A percentile compares a stretch with the other conserved stretches of the same genome.
phyloP scores from a whole-genome alignment of 2,888 invertebrate species.

The Limnephilus auricula region DNA sequence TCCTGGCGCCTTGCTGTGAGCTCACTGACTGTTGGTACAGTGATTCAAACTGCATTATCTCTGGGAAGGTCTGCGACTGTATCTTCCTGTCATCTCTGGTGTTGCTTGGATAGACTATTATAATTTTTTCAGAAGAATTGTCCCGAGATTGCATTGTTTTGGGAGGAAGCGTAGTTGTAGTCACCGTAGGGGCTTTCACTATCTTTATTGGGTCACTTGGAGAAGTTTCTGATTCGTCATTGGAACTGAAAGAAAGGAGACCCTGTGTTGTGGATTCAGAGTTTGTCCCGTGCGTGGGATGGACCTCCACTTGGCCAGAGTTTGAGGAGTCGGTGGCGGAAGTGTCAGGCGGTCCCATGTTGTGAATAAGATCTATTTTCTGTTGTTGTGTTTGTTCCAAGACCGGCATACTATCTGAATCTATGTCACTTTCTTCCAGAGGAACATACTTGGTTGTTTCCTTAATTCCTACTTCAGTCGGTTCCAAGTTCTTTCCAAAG shows the following conservation, averaged over 20 bases:
- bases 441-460: conserved; percentile 81
- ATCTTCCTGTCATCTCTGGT: conserved; percentile 76
- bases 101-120: conserved; percentile 77
- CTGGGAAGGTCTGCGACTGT: conserved; percentile 75
- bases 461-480: conserved; percentile 68
- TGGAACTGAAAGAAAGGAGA: background rate
- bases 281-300: conserved; percentile 10
- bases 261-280: conserved; percentile 24
- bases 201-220: conserved; percentile 73
- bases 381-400: conserved; percentile 76
- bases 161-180: conserved; percentile 75
- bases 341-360: conserved; percentile 74
- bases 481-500: conserved; percentile 74
- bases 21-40: conserved; percentile 74
- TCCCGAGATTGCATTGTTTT: conserved; percentile 72
- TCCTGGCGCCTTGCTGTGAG: conserved; percentile 67
- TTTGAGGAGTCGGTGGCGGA: conserved; percentile 74
- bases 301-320: conserved; percentile 67
- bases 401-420: conserved; percentile 69
- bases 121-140: conserved; percentile 72
- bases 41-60: conserved; percentile 76
- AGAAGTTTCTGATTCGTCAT: conserved; percentile 68
- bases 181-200: conserved; percentile 72
- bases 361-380: conserved; percentile 75
- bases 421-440: conserved; percentile 73